Conservation (phyloP, 2,113 vertebrate species). For the Malurus cyaneus region DNA sequence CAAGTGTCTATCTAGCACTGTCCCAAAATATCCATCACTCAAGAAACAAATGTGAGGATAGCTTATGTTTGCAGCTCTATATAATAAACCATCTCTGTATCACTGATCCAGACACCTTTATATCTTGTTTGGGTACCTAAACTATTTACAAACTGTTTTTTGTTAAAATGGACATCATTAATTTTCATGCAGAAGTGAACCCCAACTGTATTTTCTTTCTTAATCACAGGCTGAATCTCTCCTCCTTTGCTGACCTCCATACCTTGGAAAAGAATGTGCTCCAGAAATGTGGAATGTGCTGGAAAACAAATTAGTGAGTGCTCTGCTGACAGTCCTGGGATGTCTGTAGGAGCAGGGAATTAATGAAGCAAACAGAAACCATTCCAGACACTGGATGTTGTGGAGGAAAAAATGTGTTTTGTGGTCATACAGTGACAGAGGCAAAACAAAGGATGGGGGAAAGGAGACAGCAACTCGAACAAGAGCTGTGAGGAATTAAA, state of each 20-base stretch:
- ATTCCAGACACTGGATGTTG: neutral
- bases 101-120: neutral
- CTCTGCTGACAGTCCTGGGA: neutral
- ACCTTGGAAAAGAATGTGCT: neutral
- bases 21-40: too few relatives aligned
- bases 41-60: neutral
- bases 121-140: neutral
- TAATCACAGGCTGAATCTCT: neutral
- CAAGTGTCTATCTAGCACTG: neutral
- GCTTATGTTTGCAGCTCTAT: neutral
- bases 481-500: neutral
- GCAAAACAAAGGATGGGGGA: neutral
- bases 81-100: neutral
- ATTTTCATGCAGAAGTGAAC: neutral
- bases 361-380: conserved; percentile 20
- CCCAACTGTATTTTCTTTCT: neutral
- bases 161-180: neutral
- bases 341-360: neutral
- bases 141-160: neutral
- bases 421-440: neutral
- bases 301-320: conserved; percentile 2
- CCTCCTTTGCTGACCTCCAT: conserved; percentile 19
- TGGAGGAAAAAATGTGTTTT: neutral
- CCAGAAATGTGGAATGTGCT: neutral
- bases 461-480: neutral